Evolutionary conservation across 2,797 vertebrate species (phyloP), one percentile per base, ranked within the genome.

Genomic region (Cyprinella venusta): DNA sequence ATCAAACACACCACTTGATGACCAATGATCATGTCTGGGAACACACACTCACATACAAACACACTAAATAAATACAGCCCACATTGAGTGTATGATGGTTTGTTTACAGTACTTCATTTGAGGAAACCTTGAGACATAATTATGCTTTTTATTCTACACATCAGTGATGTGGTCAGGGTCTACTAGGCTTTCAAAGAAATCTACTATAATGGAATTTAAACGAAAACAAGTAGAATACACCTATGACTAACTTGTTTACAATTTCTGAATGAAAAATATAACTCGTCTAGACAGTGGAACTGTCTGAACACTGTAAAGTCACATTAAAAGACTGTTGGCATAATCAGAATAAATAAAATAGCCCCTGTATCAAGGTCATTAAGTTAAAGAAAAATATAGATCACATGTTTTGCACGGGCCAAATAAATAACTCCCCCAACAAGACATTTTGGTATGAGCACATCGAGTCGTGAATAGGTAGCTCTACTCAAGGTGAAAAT

Each of bases 1-100:
- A 74, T 30, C 40, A 59, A 83, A 56, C 61, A 45, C 67, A 33
- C 18, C 10, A 24, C 45, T 69, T 50, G 42, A 63, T 52, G 63
- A 50, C 71, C 70, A 65, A 61, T 76, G 8, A 40, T 38, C 18
- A 48, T 30, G 38, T 65, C 54, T 50, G 52, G 13, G 52, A 48
- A 77, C 56, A 72, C 76, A 87, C 48, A 26, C 50, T 16, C 40
- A 7, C 56, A 71, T 24, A 38, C 42, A 42, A 13, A 54, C 71
- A 56, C 42, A 40, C 45, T 12, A 61, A 52, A 76, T 13, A 59
- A 38, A 67, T 50, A 52, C 76, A 80, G 56, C 15, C 56, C 50
- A 75, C 59, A 68, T 52, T 79, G 69, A 76, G 48, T 45, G 18
- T 6, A 26, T 21, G 19, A 52, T 4, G 70, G 16, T 33, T 54